Conservation (phyloP, 2,113 vertebrate species). For the Leptosomus discolor region DNA sequence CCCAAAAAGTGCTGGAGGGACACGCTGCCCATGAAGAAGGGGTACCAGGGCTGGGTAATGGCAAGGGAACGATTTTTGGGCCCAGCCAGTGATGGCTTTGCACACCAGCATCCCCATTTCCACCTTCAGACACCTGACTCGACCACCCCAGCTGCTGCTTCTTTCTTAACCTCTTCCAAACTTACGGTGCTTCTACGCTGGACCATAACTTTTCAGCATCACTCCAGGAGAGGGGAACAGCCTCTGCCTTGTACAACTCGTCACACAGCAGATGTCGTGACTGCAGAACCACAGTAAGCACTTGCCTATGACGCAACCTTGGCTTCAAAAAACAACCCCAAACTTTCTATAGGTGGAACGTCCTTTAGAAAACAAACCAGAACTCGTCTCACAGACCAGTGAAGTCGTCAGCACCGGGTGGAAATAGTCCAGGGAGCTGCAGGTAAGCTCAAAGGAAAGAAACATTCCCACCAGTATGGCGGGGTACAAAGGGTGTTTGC, state of each 20-base stretch:
- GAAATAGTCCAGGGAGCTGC: not conserved
- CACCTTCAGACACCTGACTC: not conserved
- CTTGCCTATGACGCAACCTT: not conserved
- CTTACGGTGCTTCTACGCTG: rapidly evolving
- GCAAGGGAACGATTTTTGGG: not conserved
- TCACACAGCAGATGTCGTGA: not conserved
- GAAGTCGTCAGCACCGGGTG: rapidly evolving
- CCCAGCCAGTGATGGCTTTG: rapidly evolving
- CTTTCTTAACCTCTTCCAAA: not conserved
- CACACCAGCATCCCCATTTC: not conserved
- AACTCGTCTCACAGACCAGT: not conserved
- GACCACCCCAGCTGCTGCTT: not conserved
- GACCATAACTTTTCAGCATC: not conserved
- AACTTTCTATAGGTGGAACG: not conserved
- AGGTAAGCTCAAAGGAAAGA: not conserved
- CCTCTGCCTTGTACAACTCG: not conserved
- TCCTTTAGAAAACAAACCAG: not conserved
- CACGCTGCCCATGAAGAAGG: not conserved
- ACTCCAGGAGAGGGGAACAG: not conserved
- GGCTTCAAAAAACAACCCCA: not conserved
- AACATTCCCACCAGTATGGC: not conserved
- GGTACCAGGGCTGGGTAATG: not conserved
- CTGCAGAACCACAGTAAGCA: not conserved
- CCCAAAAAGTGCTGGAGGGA: not conserved
- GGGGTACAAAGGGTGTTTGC: not conserved